phyloP scores from a whole-genome alignment of 2,888 invertebrate species.

The Pachydiplax longipennis region DNA sequence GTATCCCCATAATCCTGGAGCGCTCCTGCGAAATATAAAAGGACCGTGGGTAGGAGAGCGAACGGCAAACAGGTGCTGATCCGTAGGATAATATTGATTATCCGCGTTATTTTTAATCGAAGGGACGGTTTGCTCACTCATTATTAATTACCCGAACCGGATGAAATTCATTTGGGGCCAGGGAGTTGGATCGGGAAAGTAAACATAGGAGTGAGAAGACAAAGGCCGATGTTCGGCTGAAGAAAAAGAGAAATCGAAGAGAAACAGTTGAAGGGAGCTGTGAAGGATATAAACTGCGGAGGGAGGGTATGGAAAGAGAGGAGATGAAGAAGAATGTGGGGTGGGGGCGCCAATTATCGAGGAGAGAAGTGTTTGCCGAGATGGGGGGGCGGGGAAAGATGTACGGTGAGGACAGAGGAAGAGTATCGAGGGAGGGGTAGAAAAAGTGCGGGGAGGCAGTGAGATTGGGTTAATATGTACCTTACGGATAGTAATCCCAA shows the following conservation, averaged over 20 bases:
- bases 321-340: background rate
- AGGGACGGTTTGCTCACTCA: background rate
- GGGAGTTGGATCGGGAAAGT: background rate
- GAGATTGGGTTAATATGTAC: slow-evolving; percentile 44
- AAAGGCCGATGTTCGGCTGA: slow-evolving; percentile 9
- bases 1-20: background rate
- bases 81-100: slow-evolving; percentile 28
- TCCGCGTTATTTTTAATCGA: slow-evolving; percentile 4
- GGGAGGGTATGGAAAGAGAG: background rate
- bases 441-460: slow-evolving; percentile 14
- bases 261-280: background rate
- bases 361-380: slow-evolving; percentile 33
- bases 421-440: background rate
- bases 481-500: slow-evolving; percentile 44
- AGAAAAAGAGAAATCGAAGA: slow-evolving; percentile 7
- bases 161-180: slow-evolving; percentile 11
- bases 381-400: background rate
- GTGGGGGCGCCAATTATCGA: slow-evolving; percentile 25
- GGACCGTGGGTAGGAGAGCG: background rate
- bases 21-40: background rate
- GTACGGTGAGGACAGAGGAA: background rate
- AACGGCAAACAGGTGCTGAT: slow-evolving; percentile 34
- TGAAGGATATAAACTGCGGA: background rate
- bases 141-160: slow-evolving; percentile 16
- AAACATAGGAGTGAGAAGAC: background rate